Percentiles rank a stretch among this genome's conserved stretches.
Evolutionary conservation across 2,797 vertebrate species (phyloP).

Genomic region (Stomatorhinus walkeri): DNA sequence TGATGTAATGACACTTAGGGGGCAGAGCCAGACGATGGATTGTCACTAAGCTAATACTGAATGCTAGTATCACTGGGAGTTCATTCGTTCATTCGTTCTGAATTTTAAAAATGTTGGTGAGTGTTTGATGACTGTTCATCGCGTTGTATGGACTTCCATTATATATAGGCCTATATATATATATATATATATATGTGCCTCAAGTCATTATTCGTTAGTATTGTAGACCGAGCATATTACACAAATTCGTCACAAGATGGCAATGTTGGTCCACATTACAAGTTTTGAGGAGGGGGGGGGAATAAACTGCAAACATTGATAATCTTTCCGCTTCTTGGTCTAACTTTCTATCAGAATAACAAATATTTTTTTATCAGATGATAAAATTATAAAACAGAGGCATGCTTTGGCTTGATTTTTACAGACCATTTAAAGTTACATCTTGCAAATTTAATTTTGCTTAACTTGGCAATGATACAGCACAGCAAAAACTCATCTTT

Average conservation of each 20-base stretch:
- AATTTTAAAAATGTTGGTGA: neutral
- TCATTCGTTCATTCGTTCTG: neutral
- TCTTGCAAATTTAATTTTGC: neutral
- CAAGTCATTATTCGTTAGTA: neutral
- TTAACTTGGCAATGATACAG: neutral
- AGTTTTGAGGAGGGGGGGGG: neutral
- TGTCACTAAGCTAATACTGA: neutral
- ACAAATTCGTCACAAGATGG: constrained; percentile 48
- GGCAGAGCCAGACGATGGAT: neutral
- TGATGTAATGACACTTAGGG: neutral
- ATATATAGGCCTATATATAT: no score
- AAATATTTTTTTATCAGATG: neutral
- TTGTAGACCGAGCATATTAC: neutral
- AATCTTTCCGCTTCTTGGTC: neutral
- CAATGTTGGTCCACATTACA: constrained; percentile 40
- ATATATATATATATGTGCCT: neutral
- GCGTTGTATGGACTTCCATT: neutral
- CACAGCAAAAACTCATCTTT: neutral
- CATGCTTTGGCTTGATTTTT: neutral
- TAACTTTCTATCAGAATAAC: neutral
- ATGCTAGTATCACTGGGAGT: neutral
- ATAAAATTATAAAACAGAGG: neutral
- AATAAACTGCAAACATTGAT: neutral
- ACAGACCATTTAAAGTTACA: neutral
- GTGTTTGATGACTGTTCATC: neutral